phyloP scores from a whole-genome alignment of 2,113 vertebrate genomes.

The Bostrychus sinensis region DNA sequence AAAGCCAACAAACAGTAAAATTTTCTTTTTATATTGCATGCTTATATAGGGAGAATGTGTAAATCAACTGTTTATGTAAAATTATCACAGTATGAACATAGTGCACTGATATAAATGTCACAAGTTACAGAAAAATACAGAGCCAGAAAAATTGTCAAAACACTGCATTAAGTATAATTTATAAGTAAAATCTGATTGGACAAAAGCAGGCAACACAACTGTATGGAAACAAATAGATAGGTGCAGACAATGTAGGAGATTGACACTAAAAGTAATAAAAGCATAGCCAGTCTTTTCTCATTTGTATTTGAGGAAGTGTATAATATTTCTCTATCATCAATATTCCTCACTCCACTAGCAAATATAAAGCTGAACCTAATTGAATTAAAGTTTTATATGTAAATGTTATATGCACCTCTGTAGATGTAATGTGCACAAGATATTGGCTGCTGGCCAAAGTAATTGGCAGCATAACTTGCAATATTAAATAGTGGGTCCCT shows the following conservation, averaged over 20 bases:
- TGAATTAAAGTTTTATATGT: slow-evolving; percentile 3
- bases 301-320: slow-evolving; percentile 4
- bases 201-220: neutral
- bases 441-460: slow-evolving; percentile 1
- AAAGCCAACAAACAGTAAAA: neutral
- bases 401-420: neutral
- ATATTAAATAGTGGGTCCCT: neutral
- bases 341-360: neutral
- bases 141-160: neutral
- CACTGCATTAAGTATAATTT: neutral
- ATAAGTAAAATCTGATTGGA: too few relatives aligned
- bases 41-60: neutral
- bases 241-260: neutral
- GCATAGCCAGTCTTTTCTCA: neutral
- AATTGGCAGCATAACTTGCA: neutral
- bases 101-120: too few relatives aligned
- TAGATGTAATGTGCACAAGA: neutral
- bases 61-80: neutral
- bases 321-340: neutral
- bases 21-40: neutral
- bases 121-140: too few relatives aligned
- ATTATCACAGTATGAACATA: neutral
- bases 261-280: neutral
- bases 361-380: slow-evolving; percentile 9
- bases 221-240: neutral